phyloP scores from a whole-genome alignment of 2,113 vertebrate genomes.

The Pimephales promelas region DNA sequence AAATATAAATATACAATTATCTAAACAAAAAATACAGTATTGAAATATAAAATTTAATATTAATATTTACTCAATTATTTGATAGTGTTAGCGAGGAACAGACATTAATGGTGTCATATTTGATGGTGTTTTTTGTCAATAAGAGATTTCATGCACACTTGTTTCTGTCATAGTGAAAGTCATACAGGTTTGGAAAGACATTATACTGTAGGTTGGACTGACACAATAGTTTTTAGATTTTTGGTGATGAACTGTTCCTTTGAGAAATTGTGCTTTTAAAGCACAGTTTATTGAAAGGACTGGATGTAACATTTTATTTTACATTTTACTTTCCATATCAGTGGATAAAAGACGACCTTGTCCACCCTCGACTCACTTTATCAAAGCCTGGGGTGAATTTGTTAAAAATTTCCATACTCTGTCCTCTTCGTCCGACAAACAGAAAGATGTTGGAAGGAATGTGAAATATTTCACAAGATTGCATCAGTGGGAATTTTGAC shows the following conservation, averaged over 20 bases:
- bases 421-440: conserved; percentile 3
- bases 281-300: not conserved
- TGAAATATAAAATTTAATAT: no score
- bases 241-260: not conserved
- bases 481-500: conserved; percentile 27
- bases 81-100: no score
- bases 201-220: not conserved
- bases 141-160: not conserved
- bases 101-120: not conserved
- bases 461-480: conserved; percentile 33
- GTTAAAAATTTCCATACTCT: not conserved
- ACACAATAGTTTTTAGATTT: not conserved
- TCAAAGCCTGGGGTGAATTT: not conserved
- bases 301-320: not conserved
- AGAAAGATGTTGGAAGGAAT: conserved; percentile 2
- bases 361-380: not conserved
- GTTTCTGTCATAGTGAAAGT: not conserved
- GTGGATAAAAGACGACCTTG: not conserved
- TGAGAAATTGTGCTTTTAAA: not conserved
- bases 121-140: not conserved
- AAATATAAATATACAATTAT: no score
- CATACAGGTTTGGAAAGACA: not conserved
- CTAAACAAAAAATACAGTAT: no score
- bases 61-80: no score
- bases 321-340: not conserved